Conservation (phyloP, 2,888 invertebrate genomes). For the Sinhomidia bicolor region DNA sequence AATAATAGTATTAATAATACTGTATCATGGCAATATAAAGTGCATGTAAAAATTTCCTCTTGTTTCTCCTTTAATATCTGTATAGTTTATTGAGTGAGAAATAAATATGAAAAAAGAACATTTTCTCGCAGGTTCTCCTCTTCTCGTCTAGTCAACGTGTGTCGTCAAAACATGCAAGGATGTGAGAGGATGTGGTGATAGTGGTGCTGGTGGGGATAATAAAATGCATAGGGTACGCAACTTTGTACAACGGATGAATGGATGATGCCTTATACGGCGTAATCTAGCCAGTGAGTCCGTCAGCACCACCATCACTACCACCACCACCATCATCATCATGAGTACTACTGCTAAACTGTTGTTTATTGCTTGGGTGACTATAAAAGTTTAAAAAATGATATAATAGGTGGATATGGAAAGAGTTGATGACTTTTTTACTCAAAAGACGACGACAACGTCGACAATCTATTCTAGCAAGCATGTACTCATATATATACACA, state of each 20-base stretch:
- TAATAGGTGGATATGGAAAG: not conserved
- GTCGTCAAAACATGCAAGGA: not conserved
- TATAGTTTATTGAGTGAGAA: constrained; percentile 40
- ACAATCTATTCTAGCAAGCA: not conserved
- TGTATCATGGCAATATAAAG: not conserved
- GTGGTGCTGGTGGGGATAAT: not conserved
- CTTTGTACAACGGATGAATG: not conserved
- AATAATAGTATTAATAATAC: not conserved
- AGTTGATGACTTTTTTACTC: not conserved
- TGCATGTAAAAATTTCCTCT: constrained; percentile 5
- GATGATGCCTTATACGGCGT: constrained; percentile 5
- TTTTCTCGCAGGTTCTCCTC: not conserved
- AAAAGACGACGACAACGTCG: not conserved
- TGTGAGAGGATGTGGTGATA: constrained; percentile 8
- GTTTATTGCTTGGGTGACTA: not conserved
- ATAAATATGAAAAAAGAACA: not conserved
- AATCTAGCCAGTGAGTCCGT: constrained; percentile 13
- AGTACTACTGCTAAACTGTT: constrained; percentile 36
- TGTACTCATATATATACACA: no score
- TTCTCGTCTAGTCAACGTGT: not conserved
- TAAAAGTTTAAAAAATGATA: constrained; percentile 14
- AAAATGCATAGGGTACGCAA: not conserved
- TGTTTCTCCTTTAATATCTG: constrained; percentile 23
- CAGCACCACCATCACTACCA: not conserved
- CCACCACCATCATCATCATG: not conserved